Conservation (phyloP, 2,113 vertebrate species). For the Amphilophus citrinellus region DNA sequence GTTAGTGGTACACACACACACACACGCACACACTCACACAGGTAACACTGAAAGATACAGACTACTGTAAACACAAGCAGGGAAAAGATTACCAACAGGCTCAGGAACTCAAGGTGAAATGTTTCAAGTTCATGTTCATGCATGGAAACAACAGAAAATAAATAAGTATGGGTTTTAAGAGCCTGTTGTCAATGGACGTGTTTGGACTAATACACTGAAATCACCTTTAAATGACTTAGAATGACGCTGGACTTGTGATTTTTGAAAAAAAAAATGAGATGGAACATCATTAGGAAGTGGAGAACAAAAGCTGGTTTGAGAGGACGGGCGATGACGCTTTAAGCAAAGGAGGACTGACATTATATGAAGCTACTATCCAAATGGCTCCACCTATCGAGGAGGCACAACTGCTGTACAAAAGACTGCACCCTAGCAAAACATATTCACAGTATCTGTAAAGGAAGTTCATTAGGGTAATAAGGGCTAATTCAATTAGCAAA, state of each 20-base stretch:
- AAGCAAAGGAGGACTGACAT: background rate
- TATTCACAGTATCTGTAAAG: constrained; percentile 1
- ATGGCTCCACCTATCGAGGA: background rate
- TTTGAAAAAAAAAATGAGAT: constrained; percentile 63
- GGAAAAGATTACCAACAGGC: constrained; percentile 31
- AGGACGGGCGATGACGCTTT: constrained; percentile 25
- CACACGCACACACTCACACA: background rate
- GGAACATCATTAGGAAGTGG: constrained; percentile 64
- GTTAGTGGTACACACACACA: constrained; percentile 10
- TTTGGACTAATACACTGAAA: constrained; percentile 33
- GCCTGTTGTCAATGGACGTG: constrained; percentile 86
- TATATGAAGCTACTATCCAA: background rate
- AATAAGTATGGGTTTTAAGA: constrained; percentile 53
- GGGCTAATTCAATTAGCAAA: background rate
- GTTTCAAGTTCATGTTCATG: constrained; percentile 62
- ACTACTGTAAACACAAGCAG: constrained; percentile 15
- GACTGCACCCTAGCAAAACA: background rate
- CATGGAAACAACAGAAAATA: constrained; percentile 60
- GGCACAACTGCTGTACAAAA: background rate
- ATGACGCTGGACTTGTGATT: constrained; percentile 54
- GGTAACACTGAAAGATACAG: background rate
- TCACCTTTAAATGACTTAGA: constrained; percentile 31
- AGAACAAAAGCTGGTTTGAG: constrained; percentile 53
- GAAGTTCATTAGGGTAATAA: background rate
- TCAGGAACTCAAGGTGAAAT: constrained; percentile 22